Percentiles rank a stretch among this genome's conserved stretches.
Conservation (phyloP, 2,797 vertebrate species). For the Heteromormyrus szaboi region DNA sequence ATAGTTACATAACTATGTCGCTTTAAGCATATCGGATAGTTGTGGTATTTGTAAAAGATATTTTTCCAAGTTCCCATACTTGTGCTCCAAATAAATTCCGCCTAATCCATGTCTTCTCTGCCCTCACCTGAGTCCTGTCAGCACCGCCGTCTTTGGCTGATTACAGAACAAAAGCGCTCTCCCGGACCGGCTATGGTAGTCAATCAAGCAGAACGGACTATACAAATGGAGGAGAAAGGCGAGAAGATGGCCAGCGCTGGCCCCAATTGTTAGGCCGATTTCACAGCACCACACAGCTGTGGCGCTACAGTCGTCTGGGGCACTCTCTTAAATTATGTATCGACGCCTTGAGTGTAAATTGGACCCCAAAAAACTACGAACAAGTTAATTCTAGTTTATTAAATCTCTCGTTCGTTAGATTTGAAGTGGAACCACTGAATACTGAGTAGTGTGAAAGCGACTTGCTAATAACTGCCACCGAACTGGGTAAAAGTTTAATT, state of each 20-base stretch:
- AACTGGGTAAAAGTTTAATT: not conserved
- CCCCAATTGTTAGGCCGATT: slow-evolving; percentile 67
- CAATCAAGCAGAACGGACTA: slow-evolving; percentile 77
- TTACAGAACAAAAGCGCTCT: slow-evolving; percentile 66
- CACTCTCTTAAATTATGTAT: slow-evolving; percentile 29
- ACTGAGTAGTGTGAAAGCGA: not conserved
- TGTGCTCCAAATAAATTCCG: slow-evolving; percentile 34
- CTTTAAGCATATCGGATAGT: not conserved
- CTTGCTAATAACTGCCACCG: not conserved
- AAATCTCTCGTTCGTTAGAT: not conserved
- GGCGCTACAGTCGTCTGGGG: slow-evolving; percentile 39
- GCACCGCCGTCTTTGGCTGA: slow-evolving; percentile 63
- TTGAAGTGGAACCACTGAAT: not conserved
- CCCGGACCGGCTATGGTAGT: slow-evolving; percentile 59
- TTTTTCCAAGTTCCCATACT: slow-evolving; percentile 47
- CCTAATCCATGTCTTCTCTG: slow-evolving; percentile 48
- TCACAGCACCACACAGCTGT: slow-evolving; percentile 72
- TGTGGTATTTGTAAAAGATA: slow-evolving; percentile 6
- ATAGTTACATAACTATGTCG: not conserved
- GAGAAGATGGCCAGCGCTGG: slow-evolving; percentile 65
- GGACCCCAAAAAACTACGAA: not conserved
- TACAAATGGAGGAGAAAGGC: slow-evolving; percentile 69
- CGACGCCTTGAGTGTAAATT: slow-evolving; percentile 1
- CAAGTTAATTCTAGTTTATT: not conserved
- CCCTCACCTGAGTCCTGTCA: slow-evolving; percentile 74